Percentiles rank a stretch among this genome's conserved stretches.
phyloP scores from a whole-genome alignment of 2,888 invertebrate genomes.

The Sympetrum striolatum region DNA sequence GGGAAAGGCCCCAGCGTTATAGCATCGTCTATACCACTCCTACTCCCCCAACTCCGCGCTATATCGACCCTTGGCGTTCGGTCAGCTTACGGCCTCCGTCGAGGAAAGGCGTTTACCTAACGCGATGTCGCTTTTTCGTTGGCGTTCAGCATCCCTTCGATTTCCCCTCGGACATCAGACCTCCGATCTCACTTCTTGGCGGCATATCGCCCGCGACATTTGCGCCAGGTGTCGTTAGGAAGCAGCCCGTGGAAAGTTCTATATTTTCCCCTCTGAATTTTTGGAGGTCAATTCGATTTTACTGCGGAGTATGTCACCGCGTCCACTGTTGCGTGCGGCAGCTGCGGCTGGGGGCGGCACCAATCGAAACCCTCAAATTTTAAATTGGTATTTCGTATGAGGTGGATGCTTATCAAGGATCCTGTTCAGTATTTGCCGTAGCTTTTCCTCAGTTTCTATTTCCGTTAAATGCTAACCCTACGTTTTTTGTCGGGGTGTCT shows the following conservation, averaged over 20 bases:
- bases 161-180: neutral
- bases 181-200: neutral
- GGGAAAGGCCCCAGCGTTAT: neutral
- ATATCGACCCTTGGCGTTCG: conserved; percentile 18
- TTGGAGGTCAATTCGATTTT: neutral
- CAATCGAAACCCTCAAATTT: neutral
- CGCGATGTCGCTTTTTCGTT: neutral
- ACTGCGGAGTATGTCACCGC: neutral
- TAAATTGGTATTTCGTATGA: no score
- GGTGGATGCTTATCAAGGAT: no score
- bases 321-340: neutral
- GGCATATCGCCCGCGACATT: neutral
- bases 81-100: neutral
- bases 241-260: neutral
- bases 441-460: no score
- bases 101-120: neutral
- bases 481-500: no score
- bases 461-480: no score
- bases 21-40: neutral
- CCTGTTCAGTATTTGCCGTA: no score
- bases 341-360: neutral
- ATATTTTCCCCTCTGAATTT: neutral
- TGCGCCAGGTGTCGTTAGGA: neutral
- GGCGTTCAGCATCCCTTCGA: neutral
- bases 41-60: neutral